Percentiles rank a stretch among this genome's conserved stretches.
Conservation (phyloP, 2,113 vertebrate species). For the Cnemophilus loriae region DNA sequence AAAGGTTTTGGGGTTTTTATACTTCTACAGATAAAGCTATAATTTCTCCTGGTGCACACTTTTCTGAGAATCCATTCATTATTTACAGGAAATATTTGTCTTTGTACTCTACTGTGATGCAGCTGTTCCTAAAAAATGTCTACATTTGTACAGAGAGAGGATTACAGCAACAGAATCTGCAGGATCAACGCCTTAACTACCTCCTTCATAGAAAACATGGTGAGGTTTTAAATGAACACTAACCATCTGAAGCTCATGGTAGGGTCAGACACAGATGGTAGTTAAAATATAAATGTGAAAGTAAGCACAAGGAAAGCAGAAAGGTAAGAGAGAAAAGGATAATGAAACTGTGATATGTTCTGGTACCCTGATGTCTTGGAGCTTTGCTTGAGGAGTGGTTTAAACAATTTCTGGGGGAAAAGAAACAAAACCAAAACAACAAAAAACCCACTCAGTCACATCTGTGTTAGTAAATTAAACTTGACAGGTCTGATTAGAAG, state of each 20-base stretch:
- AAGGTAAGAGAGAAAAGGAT: neutral
- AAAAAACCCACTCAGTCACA: neutral
- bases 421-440: fast-evolving
- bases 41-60: neutral
- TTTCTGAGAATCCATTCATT: neutral
- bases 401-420: neutral
- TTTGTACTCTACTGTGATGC: neutral
- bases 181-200: neutral
- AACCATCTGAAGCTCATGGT: neutral
- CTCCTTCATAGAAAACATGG: neutral
- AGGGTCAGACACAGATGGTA: neutral
- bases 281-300: neutral
- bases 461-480: neutral
- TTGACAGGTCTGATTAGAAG: neutral
- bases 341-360: neutral
- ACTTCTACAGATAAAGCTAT: neutral
- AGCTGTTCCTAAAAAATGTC: neutral
- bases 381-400: neutral
- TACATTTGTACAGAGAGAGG: neutral
- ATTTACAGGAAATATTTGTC: neutral
- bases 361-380: neutral
- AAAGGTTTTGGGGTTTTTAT: neutral
- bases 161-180: neutral
- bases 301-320: neutral
- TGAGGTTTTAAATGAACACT: neutral